Evolutionary conservation across 1,140 invertebrate genomes (phyloP).

Genomic region (Bombus impatiens): DNA sequence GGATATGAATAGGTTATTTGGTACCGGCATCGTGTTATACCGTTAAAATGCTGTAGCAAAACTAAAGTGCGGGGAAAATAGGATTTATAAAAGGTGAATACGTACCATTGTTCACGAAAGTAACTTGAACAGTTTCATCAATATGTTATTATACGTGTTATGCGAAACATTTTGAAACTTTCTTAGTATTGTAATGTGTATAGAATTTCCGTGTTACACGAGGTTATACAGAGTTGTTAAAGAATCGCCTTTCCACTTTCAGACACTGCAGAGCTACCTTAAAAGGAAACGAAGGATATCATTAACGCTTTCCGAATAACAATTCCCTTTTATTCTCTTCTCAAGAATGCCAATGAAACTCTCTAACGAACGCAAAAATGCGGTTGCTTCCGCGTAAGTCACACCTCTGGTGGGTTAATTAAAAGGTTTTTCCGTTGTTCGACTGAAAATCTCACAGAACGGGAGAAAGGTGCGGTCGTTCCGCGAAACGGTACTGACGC

Average conservation of each 20-base stretch:
- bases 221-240: neutral
- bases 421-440: conserved; percentile 21
- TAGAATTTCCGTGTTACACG: too few species aligned
- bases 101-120: too few species aligned
- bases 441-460: conserved; percentile 3
- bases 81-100: neutral
- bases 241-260: neutral
- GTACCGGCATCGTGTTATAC: too few species aligned
- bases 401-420: conserved; percentile 21
- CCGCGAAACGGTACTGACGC: conserved; percentile 21
- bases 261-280: neutral
- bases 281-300: neutral
- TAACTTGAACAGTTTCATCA: too few species aligned
- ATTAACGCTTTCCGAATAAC: neutral
- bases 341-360: neutral
- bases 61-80: neutral
- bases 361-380: conserved; percentile 2
- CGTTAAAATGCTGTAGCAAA: too few species aligned
- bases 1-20: neutral
- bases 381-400: neutral
- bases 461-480: neutral
- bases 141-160: too few species aligned
- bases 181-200: too few species aligned
- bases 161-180: too few species aligned
- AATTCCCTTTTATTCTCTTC: neutral